Percentiles rank a stretch among this genome's conserved stretches.
These are phyloP conservation scores for Daktulosphaira vitifoliae DNA, from an alignment of 1,140 invertebrate genomes.

Conservation along the genomic window DNA sequence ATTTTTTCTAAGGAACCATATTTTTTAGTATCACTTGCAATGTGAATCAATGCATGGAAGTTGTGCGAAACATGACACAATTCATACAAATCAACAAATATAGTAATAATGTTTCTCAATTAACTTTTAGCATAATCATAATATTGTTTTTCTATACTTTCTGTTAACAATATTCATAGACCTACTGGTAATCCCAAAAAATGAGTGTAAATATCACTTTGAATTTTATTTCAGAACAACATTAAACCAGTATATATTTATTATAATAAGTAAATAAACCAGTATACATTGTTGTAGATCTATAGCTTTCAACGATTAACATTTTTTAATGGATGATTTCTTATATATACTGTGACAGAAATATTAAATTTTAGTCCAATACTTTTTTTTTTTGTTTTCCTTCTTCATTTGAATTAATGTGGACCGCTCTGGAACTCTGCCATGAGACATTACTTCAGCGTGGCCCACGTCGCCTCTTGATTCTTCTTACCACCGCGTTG, in stretches of 20 bases:
- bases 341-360: not conserved
- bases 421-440: too few species aligned
- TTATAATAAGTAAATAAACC: too few species aligned
- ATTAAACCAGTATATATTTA: too few species aligned
- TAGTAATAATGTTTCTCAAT: not conserved
- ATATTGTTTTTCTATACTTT: not conserved
- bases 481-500: too few species aligned
- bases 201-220: not conserved
- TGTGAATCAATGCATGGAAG: conserved; percentile 41
- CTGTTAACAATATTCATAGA: not conserved
- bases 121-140: not conserved
- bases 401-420: too few species aligned
- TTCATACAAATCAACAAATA: not conserved
- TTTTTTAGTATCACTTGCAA: conserved; percentile 43
- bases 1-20: conserved; percentile 37
- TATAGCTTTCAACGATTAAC: not conserved
- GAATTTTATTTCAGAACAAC: not conserved
- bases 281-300: not conserved
- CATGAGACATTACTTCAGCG: too few species aligned
- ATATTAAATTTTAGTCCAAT: not conserved
- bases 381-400: too few species aligned
- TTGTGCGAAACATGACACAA: conserved; percentile 35
- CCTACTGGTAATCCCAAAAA: not conserved
- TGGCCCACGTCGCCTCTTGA: too few species aligned
- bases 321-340: not conserved